phyloP scores from a whole-genome alignment of 1,140 invertebrate genomes.

The Ceratina calcarata region DNA sequence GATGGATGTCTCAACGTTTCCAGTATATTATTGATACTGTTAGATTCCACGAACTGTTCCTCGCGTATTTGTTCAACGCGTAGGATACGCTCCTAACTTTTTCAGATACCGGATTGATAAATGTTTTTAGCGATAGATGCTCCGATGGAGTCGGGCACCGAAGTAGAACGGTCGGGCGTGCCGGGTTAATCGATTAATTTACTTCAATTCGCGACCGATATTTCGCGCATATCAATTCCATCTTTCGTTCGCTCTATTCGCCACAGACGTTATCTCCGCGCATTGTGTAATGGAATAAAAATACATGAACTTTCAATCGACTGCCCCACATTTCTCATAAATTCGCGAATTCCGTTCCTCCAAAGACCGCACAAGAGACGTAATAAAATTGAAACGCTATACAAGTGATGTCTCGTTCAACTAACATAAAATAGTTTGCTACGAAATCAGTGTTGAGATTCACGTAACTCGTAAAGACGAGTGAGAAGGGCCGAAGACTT shows the following conservation, averaged over 20 bases:
- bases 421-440: too few relatives aligned
- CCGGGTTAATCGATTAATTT: conserved; percentile 36
- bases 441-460: too few relatives aligned
- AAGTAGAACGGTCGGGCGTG: neutral
- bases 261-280: conserved; percentile 1
- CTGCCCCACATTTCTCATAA: neutral
- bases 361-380: too few relatives aligned
- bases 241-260: neutral
- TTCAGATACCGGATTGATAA: neutral
- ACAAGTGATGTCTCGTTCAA: too few relatives aligned
- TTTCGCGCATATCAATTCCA: neutral
- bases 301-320: neutral
- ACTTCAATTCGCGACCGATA: conserved; percentile 25
- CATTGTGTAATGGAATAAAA: neutral
- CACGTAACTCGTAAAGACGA: neutral
- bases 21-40: neutral
- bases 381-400: too few relatives aligned
- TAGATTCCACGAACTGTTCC: too few relatives aligned
- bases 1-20: neutral
- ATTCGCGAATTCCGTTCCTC: too few relatives aligned
- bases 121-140: neutral
- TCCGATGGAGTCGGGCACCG: neutral
- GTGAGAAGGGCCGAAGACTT: neutral
- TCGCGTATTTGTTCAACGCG: too few relatives aligned
- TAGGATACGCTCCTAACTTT: neutral